Conservation (phyloP, 1,140 invertebrate species). For the Callitettix versicolor region DNA sequence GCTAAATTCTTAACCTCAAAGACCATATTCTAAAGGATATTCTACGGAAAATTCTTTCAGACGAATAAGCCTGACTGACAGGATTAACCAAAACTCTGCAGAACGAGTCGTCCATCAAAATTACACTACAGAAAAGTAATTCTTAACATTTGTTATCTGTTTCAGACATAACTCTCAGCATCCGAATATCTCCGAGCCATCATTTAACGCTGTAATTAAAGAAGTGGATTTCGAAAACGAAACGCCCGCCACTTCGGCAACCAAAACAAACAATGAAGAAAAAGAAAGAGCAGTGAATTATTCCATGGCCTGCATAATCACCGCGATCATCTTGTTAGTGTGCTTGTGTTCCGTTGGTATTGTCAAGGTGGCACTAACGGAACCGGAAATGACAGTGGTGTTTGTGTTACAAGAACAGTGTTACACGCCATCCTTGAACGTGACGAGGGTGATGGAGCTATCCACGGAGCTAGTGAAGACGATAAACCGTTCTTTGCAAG, state of each 20-base stretch:
- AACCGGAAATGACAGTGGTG: background rate
- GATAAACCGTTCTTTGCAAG: background rate
- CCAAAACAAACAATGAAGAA: background rate
- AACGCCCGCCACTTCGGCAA: conserved; percentile 1
- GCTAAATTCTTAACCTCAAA: too few species aligned
- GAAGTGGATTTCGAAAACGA: background rate
- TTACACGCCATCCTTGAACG: background rate
- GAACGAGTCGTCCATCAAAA: too few species aligned
- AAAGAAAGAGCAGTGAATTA: conserved; percentile 1
- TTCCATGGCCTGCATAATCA: conserved; percentile 7
- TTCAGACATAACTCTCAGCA: too few species aligned
- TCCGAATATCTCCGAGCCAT: too few species aligned
- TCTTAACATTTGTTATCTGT: too few species aligned
- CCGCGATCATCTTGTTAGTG: background rate
- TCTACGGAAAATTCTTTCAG: too few species aligned
- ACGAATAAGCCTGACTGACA: too few species aligned
- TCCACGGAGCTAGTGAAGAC: background rate
- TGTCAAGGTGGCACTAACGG: background rate
- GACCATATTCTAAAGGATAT: too few species aligned
- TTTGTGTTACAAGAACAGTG: conserved; percentile 1
- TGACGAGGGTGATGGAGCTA: background rate
- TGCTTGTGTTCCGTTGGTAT: conserved; percentile 1
- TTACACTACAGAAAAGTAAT: too few species aligned
- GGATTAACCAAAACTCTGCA: too few species aligned
- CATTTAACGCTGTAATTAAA: too few species aligned